Evolutionary conservation across 2,888 invertebrate genomes (phyloP).

Genomic region (Monoplex corrugatus): DNA sequence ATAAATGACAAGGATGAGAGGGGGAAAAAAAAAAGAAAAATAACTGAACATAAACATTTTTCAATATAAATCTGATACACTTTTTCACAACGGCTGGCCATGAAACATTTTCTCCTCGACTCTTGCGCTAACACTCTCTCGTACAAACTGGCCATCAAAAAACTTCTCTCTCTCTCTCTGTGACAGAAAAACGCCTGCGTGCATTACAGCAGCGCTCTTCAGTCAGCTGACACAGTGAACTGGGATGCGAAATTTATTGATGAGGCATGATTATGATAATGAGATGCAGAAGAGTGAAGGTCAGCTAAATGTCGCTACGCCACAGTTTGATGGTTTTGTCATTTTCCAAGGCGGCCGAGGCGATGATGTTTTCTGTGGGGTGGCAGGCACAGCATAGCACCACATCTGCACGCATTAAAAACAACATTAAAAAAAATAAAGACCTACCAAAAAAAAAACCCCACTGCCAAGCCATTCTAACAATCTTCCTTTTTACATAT

Average conservation of each 20-base stretch:
- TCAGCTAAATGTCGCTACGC: constrained; percentile 89
- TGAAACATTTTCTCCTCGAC: not conserved
- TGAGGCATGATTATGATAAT: not conserved
- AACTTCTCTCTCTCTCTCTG: too few relatives aligned
- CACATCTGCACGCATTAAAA: constrained; percentile 82
- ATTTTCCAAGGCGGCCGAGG: constrained; percentile 98
- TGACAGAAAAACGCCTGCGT: too few relatives aligned
- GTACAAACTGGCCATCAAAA: too few relatives aligned
- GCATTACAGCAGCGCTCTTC: too few relatives aligned
- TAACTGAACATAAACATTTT: not conserved
- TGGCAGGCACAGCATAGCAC: constrained; percentile 99
- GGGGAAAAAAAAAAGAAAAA: not conserved
- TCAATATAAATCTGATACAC: not conserved
- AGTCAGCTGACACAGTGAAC: too few relatives aligned
- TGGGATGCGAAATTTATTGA: not conserved
- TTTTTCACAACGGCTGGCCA: not conserved
- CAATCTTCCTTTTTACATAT: too few relatives aligned
- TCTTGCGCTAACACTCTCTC: not conserved
- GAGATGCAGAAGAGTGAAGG: not conserved
- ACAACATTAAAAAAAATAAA: not conserved
- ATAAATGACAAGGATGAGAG: too few relatives aligned
- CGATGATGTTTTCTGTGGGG: constrained; percentile 99
- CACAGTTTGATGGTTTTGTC: constrained; percentile 99
- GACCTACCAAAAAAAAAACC: too few relatives aligned
- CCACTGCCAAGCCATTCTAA: too few relatives aligned